A percentile compares a stretch with the other conserved stretches of the same genome.
Conservation (phyloP, 2,888 invertebrate genomes). For the Dorcus parallelipipedus region DNA sequence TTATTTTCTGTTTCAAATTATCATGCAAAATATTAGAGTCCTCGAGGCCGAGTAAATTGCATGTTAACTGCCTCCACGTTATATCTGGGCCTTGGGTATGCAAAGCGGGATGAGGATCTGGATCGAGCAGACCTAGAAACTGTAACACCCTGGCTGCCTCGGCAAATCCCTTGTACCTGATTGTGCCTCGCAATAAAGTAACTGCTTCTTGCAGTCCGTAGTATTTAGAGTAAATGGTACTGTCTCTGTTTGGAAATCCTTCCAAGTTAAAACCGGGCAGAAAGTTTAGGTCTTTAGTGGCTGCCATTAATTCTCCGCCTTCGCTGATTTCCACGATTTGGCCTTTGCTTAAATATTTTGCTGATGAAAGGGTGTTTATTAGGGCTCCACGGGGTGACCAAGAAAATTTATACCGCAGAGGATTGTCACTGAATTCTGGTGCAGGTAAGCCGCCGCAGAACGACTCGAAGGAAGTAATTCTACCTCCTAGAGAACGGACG, state of each 20-base stretch:
- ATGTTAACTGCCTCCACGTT: conserved; percentile 88
- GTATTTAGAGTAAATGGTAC: conserved; percentile 78
- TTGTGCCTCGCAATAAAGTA: conserved; percentile 89
- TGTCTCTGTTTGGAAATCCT: conserved; percentile 96
- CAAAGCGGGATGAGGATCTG: conserved; percentile 81
- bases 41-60: conserved; percentile 78
- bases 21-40: conserved; percentile 89
- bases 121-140: conserved; percentile 81
- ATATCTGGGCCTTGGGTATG: conserved; percentile 94
- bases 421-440: conserved; percentile 92
- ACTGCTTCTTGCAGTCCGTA: conserved; percentile 86
- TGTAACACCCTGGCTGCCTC: conserved; percentile 86
- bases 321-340: conserved; percentile 79
- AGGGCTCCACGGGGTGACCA: conserved; percentile 96
- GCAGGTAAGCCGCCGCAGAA: conserved; percentile 98
- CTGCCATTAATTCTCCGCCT: conserved; percentile 86
- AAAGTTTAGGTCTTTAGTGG: conserved; percentile 77
- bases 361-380: conserved; percentile 83
- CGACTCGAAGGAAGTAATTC: conserved; percentile 91
- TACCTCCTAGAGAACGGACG: conserved; percentile 82
- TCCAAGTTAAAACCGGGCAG: conserved; percentile 95
- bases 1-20: conserved; percentile 80
- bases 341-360: conserved; percentile 61
- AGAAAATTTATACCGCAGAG: conserved; percentile 87
- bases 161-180: conserved; percentile 71